phyloP scores from a whole-genome alignment of 2,888 invertebrate genomes.

The Seira ritae region DNA sequence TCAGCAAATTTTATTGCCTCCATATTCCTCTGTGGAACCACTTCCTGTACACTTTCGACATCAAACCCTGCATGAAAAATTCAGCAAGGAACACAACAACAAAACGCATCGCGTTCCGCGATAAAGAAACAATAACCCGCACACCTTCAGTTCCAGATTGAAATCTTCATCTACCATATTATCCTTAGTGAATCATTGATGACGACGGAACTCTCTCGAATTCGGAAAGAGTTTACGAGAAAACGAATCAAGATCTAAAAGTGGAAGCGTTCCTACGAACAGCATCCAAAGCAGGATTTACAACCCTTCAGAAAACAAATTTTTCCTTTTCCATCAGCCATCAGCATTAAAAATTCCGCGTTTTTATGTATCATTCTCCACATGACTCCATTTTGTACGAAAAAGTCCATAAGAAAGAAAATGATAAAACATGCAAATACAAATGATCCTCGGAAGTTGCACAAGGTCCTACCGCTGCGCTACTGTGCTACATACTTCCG shows the following conservation, averaged over 20 bases:
- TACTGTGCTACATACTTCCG: not conserved
- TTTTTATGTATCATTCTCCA: not conserved
- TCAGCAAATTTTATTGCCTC: not conserved
- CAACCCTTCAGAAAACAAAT: not conserved
- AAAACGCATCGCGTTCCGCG: no score
- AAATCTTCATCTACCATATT: not conserved
- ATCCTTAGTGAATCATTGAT: not conserved
- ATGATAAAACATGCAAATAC: constrained; percentile 1
- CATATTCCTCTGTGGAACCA: not conserved
- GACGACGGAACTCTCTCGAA: not conserved
- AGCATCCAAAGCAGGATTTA: not conserved
- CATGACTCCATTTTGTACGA: not conserved
- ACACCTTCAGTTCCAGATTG: not conserved
- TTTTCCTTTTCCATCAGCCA: not conserved
- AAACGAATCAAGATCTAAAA: not conserved
- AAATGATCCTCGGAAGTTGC: not conserved
- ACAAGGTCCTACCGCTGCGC: no score
- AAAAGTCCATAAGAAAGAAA: not conserved
- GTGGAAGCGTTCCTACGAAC: not conserved
- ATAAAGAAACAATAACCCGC: not conserved
- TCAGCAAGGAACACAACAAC: not conserved
- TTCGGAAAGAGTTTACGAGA: not conserved
- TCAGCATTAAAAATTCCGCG: not conserved
- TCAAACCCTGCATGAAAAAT: no score
- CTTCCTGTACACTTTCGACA: no score